phyloP scores from a whole-genome alignment of 2,888 invertebrate genomes.

The Lithosia quadra region DNA sequence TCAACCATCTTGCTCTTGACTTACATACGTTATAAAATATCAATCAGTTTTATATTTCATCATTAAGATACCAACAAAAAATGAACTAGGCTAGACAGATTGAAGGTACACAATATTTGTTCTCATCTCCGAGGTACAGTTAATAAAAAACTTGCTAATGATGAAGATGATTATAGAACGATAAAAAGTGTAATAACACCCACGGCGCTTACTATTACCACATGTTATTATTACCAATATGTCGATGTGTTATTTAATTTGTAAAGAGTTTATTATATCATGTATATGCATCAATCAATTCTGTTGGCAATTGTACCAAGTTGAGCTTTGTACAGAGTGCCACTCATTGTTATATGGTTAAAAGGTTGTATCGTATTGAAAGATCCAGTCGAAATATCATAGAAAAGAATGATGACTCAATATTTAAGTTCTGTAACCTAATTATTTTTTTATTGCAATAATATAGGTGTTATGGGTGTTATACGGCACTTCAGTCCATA shows the following conservation, averaged over 20 bases:
- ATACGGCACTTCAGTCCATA: too few relatives aligned
- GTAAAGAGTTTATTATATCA: not conserved
- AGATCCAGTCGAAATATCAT: not conserved
- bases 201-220: conserved; percentile 2
- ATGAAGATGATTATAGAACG: conserved; percentile 13
- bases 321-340: not conserved
- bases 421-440: not conserved
- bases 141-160: conserved; percentile 19
- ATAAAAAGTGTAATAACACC: conserved; percentile 12
- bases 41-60: conserved; percentile 13
- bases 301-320: not conserved
- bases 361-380: not conserved
- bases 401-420: not conserved
- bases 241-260: conserved; percentile 12
- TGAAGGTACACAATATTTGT: conserved; percentile 11
- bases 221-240: conserved; percentile 6
- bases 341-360: not conserved
- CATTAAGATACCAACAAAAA: conserved; percentile 12
- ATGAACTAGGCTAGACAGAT: conserved; percentile 12
- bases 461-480: too few relatives aligned
- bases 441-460: too few relatives aligned
- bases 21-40: conserved; percentile 3
- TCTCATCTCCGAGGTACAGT: conserved; percentile 9
- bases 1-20: not conserved
- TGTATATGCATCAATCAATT: conserved; percentile 7